Evolutionary conservation across 2,888 invertebrate species (phyloP).

Genomic region (Labia minor): DNA sequence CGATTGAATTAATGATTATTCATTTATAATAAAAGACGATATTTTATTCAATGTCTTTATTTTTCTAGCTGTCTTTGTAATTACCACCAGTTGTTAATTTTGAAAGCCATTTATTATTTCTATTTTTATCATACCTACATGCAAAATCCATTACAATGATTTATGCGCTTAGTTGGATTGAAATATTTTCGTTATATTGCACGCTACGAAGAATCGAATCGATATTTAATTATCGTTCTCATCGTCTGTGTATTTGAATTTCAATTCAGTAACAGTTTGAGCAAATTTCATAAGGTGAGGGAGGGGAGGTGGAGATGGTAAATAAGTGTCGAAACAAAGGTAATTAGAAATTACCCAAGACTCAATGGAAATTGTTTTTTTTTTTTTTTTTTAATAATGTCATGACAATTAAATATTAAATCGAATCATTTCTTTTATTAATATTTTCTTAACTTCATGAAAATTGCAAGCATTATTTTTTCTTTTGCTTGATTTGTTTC

Average conservation of each 20-base stretch:
- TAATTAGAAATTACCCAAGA: background rate
- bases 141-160: slow-evolving; percentile 8
- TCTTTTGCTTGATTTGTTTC: too few relatives aligned
- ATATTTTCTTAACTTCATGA: too few relatives aligned
- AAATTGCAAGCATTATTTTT: too few relatives aligned
- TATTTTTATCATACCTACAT: slow-evolving; percentile 13
- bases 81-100: slow-evolving; percentile 7
- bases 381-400: too few relatives aligned
- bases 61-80: slow-evolving; percentile 5
- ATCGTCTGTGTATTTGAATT: background rate
- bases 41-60: slow-evolving; percentile 6
- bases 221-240: slow-evolving; percentile 7
- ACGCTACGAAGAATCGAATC: background rate
- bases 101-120: slow-evolving; percentile 8
- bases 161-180: slow-evolving; percentile 5
- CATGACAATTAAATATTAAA: too few relatives aligned
- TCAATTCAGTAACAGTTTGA: background rate
- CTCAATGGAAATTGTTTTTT: too few relatives aligned
- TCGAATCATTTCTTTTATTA: too few relatives aligned
- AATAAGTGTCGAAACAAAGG: background rate
- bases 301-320: too few relatives aligned
- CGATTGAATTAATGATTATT: slow-evolving; percentile 4
- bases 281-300: background rate
- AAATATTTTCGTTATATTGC: slow-evolving; percentile 13
- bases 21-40: slow-evolving; percentile 7